These are phyloP conservation scores for Eleginops maclovinus DNA, from an alignment of 2,113 vertebrate genomes.

Conservation along the genomic window DNA sequence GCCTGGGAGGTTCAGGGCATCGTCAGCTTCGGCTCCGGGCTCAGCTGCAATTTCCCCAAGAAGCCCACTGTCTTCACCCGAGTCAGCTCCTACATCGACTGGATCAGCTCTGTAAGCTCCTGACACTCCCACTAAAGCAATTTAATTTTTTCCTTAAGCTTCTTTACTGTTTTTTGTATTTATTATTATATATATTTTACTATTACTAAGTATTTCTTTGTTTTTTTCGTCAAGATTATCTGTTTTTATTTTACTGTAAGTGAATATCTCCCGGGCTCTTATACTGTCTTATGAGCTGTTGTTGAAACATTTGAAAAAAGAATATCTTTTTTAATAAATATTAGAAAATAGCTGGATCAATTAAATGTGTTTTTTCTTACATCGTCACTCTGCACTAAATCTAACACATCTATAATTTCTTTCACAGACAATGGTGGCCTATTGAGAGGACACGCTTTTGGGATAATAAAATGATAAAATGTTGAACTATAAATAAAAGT, in stretches of 20 bases:
- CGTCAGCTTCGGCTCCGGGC: slow-evolving; percentile 90
- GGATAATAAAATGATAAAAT: slow-evolving; percentile 27
- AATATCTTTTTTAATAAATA: too few species aligned
- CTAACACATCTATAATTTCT: slow-evolving; percentile 36
- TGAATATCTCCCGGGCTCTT: too few species aligned
- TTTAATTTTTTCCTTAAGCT: too few species aligned
- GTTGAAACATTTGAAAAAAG: too few species aligned
- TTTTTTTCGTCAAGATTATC: too few species aligned
- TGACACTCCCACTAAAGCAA: not conserved
- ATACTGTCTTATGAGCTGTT: too few species aligned
- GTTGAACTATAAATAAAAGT: not conserved
- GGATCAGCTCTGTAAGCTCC: slow-evolving; percentile 87
- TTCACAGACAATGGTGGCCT: slow-evolving; percentile 72
- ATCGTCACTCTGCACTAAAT: not conserved
- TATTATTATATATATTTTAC: too few species aligned
- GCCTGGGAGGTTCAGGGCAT: slow-evolving; percentile 89
- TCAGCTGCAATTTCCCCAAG: slow-evolving; percentile 84
- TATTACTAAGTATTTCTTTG: too few species aligned
- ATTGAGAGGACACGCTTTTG: slow-evolving; percentile 41
- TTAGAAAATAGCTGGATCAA: not conserved
- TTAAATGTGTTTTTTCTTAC: not conserved
- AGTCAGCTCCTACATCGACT: slow-evolving; percentile 87
- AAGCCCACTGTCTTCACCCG: slow-evolving; percentile 93
- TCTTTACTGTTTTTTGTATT: too few species aligned
- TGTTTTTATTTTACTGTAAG: too few species aligned